phyloP scores from a whole-genome alignment of 2,888 invertebrate genomes.

The Conus canariensis region DNA sequence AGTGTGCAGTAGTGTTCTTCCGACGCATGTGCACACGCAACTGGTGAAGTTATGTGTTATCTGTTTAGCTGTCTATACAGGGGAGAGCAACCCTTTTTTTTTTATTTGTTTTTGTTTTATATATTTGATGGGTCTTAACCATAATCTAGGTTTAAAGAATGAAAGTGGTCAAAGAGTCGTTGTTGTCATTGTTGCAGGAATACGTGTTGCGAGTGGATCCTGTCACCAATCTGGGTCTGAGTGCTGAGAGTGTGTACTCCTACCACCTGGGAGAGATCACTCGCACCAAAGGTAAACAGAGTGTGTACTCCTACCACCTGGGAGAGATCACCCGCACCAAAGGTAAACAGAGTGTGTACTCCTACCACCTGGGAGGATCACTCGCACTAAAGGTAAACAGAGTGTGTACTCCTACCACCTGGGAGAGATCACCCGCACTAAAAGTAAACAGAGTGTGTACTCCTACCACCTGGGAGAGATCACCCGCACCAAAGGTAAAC shows the following conservation, averaged over 20 bases:
- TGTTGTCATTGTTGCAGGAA: conserved; percentile 81
- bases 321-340: conserved; percentile 84
- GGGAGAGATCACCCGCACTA: conserved; percentile 84
- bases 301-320: conserved; percentile 94
- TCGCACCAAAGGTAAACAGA: conserved; percentile 81
- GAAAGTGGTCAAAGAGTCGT: too few relatives aligned
- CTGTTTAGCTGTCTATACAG: too few relatives aligned
- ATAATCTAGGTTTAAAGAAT: too few relatives aligned
- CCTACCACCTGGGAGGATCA: conserved; percentile 88
- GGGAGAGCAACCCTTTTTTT: too few relatives aligned
- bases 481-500: conserved; percentile 72
- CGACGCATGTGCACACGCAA: too few relatives aligned
- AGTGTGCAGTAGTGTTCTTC: too few relatives aligned
- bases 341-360: conserved; percentile 88
- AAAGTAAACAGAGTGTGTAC: conserved; percentile 87
- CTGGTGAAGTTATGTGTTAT: too few relatives aligned
- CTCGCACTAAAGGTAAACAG: conserved; percentile 79
- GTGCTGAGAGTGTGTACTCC: conserved; percentile 92
- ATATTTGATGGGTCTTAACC: too few relatives aligned
- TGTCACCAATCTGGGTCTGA: conserved; percentile 90
- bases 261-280: conserved; percentile 92
- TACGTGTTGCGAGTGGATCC: conserved; percentile 94
- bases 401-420: conserved; percentile 96
- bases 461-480: conserved; percentile 95
- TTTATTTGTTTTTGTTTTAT: too few relatives aligned